Evolutionary conservation across 1,140 invertebrate genomes (phyloP).

Genomic region (Musca vetustissima): DNA sequence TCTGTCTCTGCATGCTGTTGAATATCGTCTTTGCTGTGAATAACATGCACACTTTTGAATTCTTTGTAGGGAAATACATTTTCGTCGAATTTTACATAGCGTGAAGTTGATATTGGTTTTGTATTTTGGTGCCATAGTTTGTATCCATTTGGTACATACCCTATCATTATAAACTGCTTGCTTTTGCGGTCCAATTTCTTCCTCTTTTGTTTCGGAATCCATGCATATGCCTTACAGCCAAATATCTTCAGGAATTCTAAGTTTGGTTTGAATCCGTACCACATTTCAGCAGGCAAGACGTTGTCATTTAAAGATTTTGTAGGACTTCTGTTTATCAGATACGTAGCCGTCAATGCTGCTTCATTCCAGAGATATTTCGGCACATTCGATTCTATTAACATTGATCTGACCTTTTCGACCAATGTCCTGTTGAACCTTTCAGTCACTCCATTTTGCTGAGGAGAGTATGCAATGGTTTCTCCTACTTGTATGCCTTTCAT

Average conservation of each 20-base stretch:
- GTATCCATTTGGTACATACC: too few relatives aligned
- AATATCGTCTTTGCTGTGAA: too few relatives aligned
- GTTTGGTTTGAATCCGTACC: not conserved
- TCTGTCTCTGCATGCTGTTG: too few relatives aligned
- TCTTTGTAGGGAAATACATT: too few relatives aligned
- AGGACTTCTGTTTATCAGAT: not conserved
- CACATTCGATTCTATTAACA: not conserved
- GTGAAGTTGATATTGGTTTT: too few relatives aligned
- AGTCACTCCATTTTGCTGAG: conserved; percentile 9
- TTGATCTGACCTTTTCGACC: not conserved
- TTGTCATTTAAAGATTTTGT: not conserved
- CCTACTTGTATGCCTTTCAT: conserved; percentile 17
- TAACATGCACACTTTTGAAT: too few relatives aligned
- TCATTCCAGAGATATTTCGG: conserved; percentile 3
- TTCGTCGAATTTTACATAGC: too few relatives aligned
- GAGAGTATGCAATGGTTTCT: conserved; percentile 8
- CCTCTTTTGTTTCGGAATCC: not conserved
- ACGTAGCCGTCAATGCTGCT: not conserved
- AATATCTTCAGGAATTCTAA: not conserved
- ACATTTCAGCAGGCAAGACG: not conserved
- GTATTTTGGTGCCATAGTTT: too few relatives aligned
- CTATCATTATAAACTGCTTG: too few relatives aligned
- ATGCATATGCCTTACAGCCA: conserved; percentile 4
- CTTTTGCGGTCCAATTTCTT: not conserved
- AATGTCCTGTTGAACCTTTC: conserved; percentile 1